Conservation (phyloP, 1,140 invertebrate genomes). For the Drosophila nebulosa region DNA sequence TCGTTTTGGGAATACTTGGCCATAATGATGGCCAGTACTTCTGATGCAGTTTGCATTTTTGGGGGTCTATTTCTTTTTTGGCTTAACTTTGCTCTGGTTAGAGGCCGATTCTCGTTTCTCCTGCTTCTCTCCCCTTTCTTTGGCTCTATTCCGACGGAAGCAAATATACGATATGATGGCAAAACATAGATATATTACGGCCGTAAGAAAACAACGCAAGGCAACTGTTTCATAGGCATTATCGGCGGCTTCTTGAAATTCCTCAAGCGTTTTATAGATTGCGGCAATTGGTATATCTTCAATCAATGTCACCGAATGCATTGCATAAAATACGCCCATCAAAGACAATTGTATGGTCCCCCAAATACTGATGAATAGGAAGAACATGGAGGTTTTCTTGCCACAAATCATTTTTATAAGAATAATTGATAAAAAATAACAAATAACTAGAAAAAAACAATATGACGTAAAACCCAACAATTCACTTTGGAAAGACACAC, state of each 20-base stretch:
- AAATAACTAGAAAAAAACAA: not conserved
- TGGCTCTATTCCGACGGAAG: constrained; percentile 7
- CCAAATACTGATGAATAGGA: constrained; percentile 50
- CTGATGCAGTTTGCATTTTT: no score
- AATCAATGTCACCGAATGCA: constrained; percentile 20
- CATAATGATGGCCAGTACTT: no score
- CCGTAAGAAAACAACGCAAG: constrained; percentile 36
- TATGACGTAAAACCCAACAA: not conserved
- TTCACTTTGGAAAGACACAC: not conserved
- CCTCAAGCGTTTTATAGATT: not conserved
- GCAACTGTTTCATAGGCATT: not conserved
- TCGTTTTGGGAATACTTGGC: no score
- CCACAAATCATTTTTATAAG: constrained; percentile 30
- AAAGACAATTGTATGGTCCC: constrained; percentile 41
- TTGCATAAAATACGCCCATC: constrained; percentile 29
- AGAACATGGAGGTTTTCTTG: constrained; percentile 35
- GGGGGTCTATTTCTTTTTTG: not conserved
- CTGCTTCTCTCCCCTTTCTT: not conserved
- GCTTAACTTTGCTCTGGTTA: no score
- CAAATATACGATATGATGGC: constrained; percentile 7
- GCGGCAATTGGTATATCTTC: not conserved
- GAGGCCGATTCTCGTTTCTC: no score
- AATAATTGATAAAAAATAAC: not conserved
- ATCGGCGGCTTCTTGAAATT: constrained; percentile 31
- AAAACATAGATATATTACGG: constrained; percentile 18